A percentile compares a stretch with the other conserved stretches of the same genome.
These are phyloP conservation scores for Planiliza haematocheilus DNA, from an alignment of 2,113 vertebrate genomes.

Conservation along the genomic window DNA sequence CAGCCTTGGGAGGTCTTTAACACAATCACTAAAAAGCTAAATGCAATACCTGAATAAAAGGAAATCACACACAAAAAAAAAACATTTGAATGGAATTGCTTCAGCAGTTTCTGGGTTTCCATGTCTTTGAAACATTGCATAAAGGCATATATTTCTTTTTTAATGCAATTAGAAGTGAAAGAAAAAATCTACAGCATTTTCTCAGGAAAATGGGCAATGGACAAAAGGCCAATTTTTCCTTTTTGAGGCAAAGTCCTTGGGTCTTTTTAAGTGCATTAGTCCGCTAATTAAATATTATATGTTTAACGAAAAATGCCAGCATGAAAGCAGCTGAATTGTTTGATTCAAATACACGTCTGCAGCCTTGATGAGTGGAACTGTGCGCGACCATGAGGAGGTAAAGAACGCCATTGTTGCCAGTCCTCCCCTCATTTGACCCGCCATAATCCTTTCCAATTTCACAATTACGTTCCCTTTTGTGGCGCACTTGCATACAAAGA, in stretches of 20 bases:
- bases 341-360: conserved; percentile 69
- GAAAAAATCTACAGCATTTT: conserved; percentile 68
- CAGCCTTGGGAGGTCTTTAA: conserved; percentile 62
- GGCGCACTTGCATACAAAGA: conserved; percentile 21
- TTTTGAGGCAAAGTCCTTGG: conserved; percentile 79
- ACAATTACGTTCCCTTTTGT: conserved; percentile 62
- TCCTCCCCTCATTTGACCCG: conserved; percentile 59
- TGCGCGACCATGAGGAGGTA: conserved; percentile 61
- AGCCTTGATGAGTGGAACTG: conserved; percentile 77
- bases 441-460: conserved; percentile 49
- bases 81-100: conserved; percentile 55
- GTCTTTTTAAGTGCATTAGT: conserved; percentile 77
- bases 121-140: conserved; percentile 73
- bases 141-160: conserved; percentile 76
- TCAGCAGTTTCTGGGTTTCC: conserved; percentile 58
- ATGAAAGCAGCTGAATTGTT: conserved; percentile 77
- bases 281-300: conserved; percentile 82
- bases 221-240: conserved; percentile 78
- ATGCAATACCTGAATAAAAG: conserved; percentile 61
- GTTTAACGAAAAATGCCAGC: conserved; percentile 73
- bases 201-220: conserved; percentile 72
- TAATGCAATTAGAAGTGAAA: conserved; percentile 72
- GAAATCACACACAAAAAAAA: conserved; percentile 40
- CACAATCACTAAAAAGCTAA: conserved; percentile 68
- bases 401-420: conserved; percentile 71